Evolutionary conservation across 2,797 vertebrate species (phyloP), one percentile per base, ranked within the genome.

Genomic region (Poliocrania exsul): DNA sequence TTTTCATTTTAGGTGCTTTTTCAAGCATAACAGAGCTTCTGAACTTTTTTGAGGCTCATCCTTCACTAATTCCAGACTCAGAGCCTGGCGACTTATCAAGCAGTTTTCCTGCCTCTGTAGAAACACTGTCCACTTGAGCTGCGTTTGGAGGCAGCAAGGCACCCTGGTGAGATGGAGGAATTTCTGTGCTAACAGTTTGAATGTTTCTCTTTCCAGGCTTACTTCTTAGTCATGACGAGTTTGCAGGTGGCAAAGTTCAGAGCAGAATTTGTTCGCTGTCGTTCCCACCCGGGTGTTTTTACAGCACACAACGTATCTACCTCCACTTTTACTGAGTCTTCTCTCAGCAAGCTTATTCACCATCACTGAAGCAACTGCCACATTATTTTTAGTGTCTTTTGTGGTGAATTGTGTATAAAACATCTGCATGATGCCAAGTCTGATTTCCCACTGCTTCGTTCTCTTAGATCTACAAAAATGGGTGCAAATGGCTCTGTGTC

Each of bases 1-100:
- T 96, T 96, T 97, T 95, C 62, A 88, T 94, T 96, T 95, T 91
- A 88, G 87, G 66, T 97, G 82, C 73, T 94, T 96, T 95, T 96
- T 96, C 91, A 95, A 97, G 91, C 93, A 96, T 93, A 92, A 91
- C 85, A 93, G 91, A 73, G 91, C 91, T 94, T 90, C 92, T 96
- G 95, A 94, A 86, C 72, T 81, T 95, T 95, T 88, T 75, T 81
- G 93, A 93, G 87, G 77, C 89, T 96, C 95, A 93, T 96, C 94
- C 94, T 91, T 93, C 95, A 94, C 80, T 91, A 64, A 70, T 93
- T 92, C 89, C 85, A 92, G 89, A 86, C 87, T 90, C 7, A 0
- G 87, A 91, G 77, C 73, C 89, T 96, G 95, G 91, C 95, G 81
- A 83, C 85, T 90, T 80, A 83, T 95, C 95, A 97, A 66, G 80